Evolutionary conservation across 2,888 invertebrate species (phyloP).

Genomic region (Elmis aenea): DNA sequence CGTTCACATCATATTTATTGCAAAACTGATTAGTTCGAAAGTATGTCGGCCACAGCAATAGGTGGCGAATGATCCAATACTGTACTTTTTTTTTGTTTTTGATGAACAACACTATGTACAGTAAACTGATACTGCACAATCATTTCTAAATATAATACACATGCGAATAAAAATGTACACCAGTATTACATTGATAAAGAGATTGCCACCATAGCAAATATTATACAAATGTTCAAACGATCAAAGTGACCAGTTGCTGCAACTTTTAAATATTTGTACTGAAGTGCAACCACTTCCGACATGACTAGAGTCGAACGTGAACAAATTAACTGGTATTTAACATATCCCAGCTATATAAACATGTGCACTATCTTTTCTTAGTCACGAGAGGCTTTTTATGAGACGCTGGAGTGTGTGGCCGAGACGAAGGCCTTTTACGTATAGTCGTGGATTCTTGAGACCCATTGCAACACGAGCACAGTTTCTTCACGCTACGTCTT

Average conservation of each 20-base stretch:
- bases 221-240: slow-evolving; percentile 3
- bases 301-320: slow-evolving; percentile 33
- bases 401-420: slow-evolving; percentile 38
- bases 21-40: too few species aligned
- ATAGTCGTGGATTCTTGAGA: slow-evolving; percentile 25
- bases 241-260: slow-evolving; percentile 12
- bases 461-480: slow-evolving; percentile 44
- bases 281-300: slow-evolving; percentile 39
- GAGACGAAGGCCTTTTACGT: slow-evolving; percentile 38
- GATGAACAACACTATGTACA: too few species aligned
- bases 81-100: too few species aligned
- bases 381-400: slow-evolving; percentile 43
- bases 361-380: slow-evolving; percentile 46
- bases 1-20: too few species aligned
- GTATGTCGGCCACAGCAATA: too few species aligned
- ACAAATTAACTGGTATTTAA: slow-evolving; percentile 31
- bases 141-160: not conserved
- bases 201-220: not conserved
- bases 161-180: not conserved
- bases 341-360: slow-evolving; percentile 22
- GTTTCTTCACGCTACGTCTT: slow-evolving; percentile 40
- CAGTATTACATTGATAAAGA: not conserved
- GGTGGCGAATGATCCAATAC: too few species aligned
- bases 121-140: too few species aligned
- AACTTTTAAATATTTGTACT: slow-evolving; percentile 42